A percentile compares a stretch with the other conserved stretches of the same genome.
These are phyloP conservation scores for Lobophora halterata DNA, from an alignment of 2,888 invertebrate species.

Conservation along the genomic window DNA sequence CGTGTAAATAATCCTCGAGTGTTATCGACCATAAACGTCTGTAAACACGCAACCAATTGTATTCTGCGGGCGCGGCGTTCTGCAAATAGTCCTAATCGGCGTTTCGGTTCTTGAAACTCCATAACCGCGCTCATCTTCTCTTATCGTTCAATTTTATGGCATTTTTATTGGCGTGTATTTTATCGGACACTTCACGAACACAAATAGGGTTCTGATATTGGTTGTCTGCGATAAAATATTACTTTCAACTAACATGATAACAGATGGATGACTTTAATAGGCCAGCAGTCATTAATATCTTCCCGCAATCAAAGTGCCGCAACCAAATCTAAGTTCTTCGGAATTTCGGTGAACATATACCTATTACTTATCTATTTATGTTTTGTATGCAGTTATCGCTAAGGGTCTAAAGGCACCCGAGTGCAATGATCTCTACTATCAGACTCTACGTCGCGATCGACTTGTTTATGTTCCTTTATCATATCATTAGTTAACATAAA, in stretches of 20 bases:
- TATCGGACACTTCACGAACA: conserved; percentile 17
- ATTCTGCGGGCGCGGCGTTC: conserved; percentile 51
- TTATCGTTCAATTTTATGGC: conserved; percentile 24
- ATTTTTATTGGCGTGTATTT: conserved; percentile 20
- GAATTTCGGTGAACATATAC: conserved; percentile 48
- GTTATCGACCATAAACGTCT: conserved; percentile 61
- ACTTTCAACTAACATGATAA: conserved; percentile 7
- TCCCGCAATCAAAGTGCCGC: conserved; percentile 36
- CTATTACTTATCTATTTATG: conserved; percentile 27
- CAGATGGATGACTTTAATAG: conserved; percentile 24
- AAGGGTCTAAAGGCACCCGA: conserved; percentile 59
- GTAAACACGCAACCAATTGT: conserved; percentile 48
- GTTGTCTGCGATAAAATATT: conserved; percentile 13
- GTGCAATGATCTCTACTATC: conserved; percentile 68
- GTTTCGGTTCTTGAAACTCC: conserved; percentile 49
- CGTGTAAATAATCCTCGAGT: conserved; percentile 57
- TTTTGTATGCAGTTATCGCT: conserved; percentile 40
- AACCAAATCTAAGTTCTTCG: conserved; percentile 34
- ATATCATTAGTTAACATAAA: conserved; percentile 51
- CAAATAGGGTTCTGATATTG: conserved; percentile 20
- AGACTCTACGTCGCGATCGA: conserved; percentile 56
- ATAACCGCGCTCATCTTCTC: conserved; percentile 40
- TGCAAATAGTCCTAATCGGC: conserved; percentile 53
- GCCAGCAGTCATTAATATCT: conserved; percentile 19
- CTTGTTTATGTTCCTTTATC: conserved; percentile 70